Evolutionary conservation across 2,888 invertebrate species (phyloP).

Genomic region (Malthinus seriepunctatus): DNA sequence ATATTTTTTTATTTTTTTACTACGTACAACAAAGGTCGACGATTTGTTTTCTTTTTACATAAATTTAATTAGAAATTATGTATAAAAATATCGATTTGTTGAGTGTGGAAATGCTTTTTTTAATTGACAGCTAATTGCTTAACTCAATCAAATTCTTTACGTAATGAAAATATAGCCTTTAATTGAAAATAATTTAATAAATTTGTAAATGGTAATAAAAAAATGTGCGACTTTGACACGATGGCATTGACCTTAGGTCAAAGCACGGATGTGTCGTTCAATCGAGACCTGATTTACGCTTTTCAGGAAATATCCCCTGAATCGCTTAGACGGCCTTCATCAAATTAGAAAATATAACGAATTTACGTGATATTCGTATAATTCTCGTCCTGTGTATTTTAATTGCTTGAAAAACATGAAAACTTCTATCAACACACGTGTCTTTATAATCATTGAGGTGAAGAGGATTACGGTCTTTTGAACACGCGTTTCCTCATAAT

Average conservation of each 20-base stretch:
- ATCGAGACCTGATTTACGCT: constrained; percentile 19
- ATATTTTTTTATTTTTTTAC: too few species aligned
- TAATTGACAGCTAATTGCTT: too few species aligned
- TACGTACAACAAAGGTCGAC: too few species aligned
- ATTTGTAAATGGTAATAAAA: background rate
- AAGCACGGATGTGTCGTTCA: constrained; percentile 17
- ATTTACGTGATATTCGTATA: constrained; percentile 11
- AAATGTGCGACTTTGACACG: constrained; percentile 19
- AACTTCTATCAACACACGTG: constrained; percentile 17
- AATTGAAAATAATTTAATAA: constrained; percentile 19
- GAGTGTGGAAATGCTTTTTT: too few species aligned
- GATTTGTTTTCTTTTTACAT: too few species aligned
- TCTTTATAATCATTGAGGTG: background rate
- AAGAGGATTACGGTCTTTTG: too few species aligned
- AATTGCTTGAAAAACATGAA: constrained; percentile 14
- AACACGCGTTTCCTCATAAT: too few species aligned
- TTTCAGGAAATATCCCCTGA: constrained; percentile 19
- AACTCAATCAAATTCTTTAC: too few species aligned
- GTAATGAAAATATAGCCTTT: background rate
- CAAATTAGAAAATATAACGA: background rate
- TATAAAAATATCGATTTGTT: too few species aligned
- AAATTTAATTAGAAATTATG: too few species aligned
- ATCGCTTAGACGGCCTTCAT: constrained; percentile 15
- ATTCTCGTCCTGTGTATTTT: constrained; percentile 13
- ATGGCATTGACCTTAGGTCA: constrained; percentile 23